Evolutionary conservation across 2,797 vertebrate species (phyloP), one percentile per base, ranked within the genome.

Genomic region (Galaxias olidus): DNA sequence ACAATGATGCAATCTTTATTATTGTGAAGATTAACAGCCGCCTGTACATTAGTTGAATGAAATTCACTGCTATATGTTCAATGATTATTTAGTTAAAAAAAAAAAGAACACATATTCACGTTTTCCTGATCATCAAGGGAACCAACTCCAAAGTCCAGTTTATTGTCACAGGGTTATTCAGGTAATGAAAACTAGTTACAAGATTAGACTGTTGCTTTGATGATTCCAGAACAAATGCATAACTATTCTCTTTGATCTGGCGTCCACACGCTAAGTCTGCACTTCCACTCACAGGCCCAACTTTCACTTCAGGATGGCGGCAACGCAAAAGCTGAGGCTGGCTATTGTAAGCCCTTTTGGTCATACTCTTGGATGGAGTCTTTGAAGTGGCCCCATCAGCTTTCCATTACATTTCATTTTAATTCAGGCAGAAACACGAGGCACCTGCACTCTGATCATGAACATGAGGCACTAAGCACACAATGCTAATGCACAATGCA

Each of bases 351-450:
- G 60, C 70, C 65, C 67, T 73, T 82, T 76, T 78, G 77, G 71
- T 75, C 79, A 79, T 72, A 75, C 63, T 4, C 59, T 47, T 63
- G 50, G 69, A 77, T 74, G 70, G 40, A 63, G 77, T 65, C 77
- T 87, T 88, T 88, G 77, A 88, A 85, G 84, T 77, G 72, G 71
- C 50, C 42, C 80, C 84, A 86, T 79, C 86, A 88, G 83, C 77
- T 85, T 83, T 84, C 75, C 74, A 84, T 88, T 83, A 68, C 50
- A 86, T 85, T 81, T 72, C 18, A 81, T 83, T 83, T 84, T 72
- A 75, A 79, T 82, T 83, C 78, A 74, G 73, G 69, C 69, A 71
- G 77, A 86, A 78, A 82, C 78, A 77, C 79, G 73, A 74, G 64
- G 63, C 81, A 85, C 79, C 82, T 87, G 81, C 74, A 80, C 65